phyloP scores from a whole-genome alignment of 1,140 invertebrate species.

The Melanaphis sacchari region DNA sequence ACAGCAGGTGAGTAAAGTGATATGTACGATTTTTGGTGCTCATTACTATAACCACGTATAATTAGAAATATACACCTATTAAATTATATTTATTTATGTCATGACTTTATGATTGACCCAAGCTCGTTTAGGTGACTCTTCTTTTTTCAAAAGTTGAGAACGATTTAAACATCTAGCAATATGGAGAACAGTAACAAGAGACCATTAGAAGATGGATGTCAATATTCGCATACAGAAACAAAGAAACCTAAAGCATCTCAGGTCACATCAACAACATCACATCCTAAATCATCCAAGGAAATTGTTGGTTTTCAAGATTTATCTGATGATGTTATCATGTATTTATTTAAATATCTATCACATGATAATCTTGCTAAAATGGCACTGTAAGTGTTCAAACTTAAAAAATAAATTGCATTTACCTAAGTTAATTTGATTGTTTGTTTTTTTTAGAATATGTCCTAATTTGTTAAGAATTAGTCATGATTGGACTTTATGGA shows the following conservation, averaged over 20 bases:
- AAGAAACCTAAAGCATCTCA: background rate
- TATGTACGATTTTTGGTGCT: background rate
- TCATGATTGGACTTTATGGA: conserved; percentile 48
- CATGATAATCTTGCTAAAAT: conserved; percentile 40
- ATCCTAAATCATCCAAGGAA: background rate
- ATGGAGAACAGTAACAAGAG: conserved; percentile 19
- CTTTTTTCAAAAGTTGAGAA: background rate
- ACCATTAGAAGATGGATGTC: background rate
- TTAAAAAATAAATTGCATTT: background rate
- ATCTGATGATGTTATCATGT: conserved; percentile 35
- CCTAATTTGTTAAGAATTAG: conserved; percentile 15
- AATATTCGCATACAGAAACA: background rate
- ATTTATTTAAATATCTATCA: conserved; percentile 32
- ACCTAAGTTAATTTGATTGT: background rate
- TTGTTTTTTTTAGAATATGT: conserved; percentile 5
- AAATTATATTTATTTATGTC: background rate
- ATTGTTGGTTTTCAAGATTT: background rate
- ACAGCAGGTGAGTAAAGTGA: background rate
- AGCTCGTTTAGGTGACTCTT: background rate
- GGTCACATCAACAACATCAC: background rate
- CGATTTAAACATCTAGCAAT: background rate
- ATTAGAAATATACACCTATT: background rate
- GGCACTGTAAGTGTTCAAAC: conserved; percentile 5
- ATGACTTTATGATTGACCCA: background rate
- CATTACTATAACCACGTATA: background rate